A percentile compares a stretch with the other conserved stretches of the same genome.
Evolutionary conservation across 2,888 invertebrate genomes (phyloP).

Genomic region (Cryptus viduatorius): DNA sequence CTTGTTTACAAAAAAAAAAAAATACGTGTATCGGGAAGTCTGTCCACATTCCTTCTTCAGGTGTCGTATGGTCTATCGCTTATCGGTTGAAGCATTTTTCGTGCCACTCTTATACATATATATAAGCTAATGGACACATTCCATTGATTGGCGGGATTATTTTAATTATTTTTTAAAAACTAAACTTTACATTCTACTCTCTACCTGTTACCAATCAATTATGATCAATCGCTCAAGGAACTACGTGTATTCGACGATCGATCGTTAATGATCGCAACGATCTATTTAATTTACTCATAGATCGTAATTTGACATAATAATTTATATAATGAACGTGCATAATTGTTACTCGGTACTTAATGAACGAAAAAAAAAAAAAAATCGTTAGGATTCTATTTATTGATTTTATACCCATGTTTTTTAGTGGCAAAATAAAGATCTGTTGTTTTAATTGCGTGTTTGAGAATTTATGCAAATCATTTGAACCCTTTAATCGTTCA

Average conservation of each 20-base stretch:
- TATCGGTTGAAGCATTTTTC: conserved; percentile 11
- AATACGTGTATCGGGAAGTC: background rate
- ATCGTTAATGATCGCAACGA: conserved; percentile 15
- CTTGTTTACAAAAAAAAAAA: background rate
- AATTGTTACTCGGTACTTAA: conserved; percentile 56
- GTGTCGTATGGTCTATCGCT: conserved; percentile 22
- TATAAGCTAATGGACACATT: conserved; percentile 42
- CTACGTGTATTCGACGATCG: conserved; percentile 16
- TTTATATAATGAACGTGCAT: conserved; percentile 46
- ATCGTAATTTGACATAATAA: conserved; percentile 20
- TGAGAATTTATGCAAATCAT: background rate
- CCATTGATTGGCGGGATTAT: conserved; percentile 46
- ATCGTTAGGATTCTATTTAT: conserved; percentile 55
- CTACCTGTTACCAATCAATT: conserved; percentile 34
- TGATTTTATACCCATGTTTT: conserved; percentile 66
- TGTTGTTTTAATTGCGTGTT: conserved; percentile 52
- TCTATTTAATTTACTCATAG: background rate
- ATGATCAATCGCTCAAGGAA: conserved; percentile 18
- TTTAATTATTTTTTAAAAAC: background rate
- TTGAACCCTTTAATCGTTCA: background rate
- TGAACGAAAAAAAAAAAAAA: conserved; percentile 3
- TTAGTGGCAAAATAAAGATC: conserved; percentile 61
- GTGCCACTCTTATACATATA: conserved; percentile 24
- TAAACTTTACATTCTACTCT: conserved; percentile 29
- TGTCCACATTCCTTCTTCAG: conserved; percentile 53